A percentile compares a stretch with the other conserved stretches of the same genome.
Conservation (phyloP, 1,140 invertebrate genomes). For the Caenorhabditis remanei region DNA sequence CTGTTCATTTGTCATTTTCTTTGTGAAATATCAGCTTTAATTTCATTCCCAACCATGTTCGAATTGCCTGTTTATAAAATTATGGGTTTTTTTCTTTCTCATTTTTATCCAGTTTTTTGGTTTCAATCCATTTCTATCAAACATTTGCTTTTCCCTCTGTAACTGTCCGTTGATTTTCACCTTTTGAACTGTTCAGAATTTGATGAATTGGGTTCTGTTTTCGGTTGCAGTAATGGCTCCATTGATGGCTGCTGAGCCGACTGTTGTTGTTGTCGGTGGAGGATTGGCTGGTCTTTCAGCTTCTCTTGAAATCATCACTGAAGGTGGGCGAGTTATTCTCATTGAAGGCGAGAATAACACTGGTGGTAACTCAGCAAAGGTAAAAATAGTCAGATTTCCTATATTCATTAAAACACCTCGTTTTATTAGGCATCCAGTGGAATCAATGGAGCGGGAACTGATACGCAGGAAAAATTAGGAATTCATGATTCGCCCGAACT, state of each 20-base stretch:
- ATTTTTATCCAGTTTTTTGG: background rate
- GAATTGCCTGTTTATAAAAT: background rate
- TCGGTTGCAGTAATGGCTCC: slow-evolving; percentile 41
- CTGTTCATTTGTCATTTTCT: slow-evolving; percentile 1
- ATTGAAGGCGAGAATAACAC: slow-evolving; percentile 77
- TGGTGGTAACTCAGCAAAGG: slow-evolving; percentile 78
- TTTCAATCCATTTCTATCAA: background rate
- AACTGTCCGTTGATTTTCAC: background rate
- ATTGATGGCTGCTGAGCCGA: slow-evolving; percentile 63
- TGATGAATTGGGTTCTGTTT: slow-evolving; percentile 30
- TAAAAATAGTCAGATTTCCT: slow-evolving; percentile 60
- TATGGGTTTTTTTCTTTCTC: slow-evolving; percentile 7
- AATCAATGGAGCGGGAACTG: slow-evolving; percentile 77
- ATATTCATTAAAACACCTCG: background rate
- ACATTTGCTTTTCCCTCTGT: background rate
- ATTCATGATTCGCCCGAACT: slow-evolving; percentile 72
- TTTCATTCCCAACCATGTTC: background rate
- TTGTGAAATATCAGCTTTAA: slow-evolving; percentile 2
- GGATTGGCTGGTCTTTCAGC: slow-evolving; percentile 77
- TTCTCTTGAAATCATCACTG: slow-evolving; percentile 73
- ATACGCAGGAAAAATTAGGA: slow-evolving; percentile 70
- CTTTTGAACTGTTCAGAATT: background rate
- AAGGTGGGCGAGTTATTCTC: slow-evolving; percentile 73
- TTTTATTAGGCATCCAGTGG: slow-evolving; percentile 62
- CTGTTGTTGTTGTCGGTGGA: slow-evolving; percentile 77